A percentile compares a stretch with the other conserved stretches of the same genome.
phyloP scores from a whole-genome alignment of 2,888 invertebrate species.

The Oxyscelio sp. region DNA sequence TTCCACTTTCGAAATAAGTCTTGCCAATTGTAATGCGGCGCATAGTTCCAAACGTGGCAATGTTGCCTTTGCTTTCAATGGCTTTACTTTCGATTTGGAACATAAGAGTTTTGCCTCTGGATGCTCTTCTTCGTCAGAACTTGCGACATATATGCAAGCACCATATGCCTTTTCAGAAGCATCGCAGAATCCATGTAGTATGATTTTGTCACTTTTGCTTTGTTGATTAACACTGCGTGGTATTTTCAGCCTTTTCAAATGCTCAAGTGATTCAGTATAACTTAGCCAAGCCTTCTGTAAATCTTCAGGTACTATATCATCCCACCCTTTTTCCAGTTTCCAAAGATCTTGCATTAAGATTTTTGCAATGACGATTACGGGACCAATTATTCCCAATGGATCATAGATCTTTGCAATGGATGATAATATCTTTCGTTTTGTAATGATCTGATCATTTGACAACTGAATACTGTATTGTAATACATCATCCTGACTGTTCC shows the following conservation, averaged over 20 bases:
- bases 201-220: not conserved
- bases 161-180: constrained; percentile 76
- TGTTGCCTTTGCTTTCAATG: constrained; percentile 8
- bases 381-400: constrained; percentile 57
- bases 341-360: constrained; percentile 56
- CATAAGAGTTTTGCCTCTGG: constrained; percentile 41
- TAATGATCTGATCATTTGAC: constrained; percentile 49
- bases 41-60: constrained; percentile 43
- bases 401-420: constrained; percentile 48
- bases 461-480: not conserved
- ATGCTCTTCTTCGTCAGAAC: not conserved
- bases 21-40: not conserved
- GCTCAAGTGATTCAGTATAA: not conserved
- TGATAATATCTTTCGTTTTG: constrained; percentile 18
- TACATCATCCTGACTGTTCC: not conserved
- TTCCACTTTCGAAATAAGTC: not conserved
- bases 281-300: not conserved
- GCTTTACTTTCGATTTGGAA: constrained; percentile 64
- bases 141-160: constrained; percentile 75
- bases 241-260: not conserved
- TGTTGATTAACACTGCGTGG: not conserved
- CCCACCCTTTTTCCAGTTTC: constrained; percentile 32
- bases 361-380: constrained; percentile 58
- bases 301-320: constrained; percentile 8
- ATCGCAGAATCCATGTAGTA: constrained; percentile 57